Percentiles rank a stretch among this genome's conserved stretches.
phyloP scores from a whole-genome alignment of 1,140 invertebrate species.

The Ceratoteleas bidentatus region DNA sequence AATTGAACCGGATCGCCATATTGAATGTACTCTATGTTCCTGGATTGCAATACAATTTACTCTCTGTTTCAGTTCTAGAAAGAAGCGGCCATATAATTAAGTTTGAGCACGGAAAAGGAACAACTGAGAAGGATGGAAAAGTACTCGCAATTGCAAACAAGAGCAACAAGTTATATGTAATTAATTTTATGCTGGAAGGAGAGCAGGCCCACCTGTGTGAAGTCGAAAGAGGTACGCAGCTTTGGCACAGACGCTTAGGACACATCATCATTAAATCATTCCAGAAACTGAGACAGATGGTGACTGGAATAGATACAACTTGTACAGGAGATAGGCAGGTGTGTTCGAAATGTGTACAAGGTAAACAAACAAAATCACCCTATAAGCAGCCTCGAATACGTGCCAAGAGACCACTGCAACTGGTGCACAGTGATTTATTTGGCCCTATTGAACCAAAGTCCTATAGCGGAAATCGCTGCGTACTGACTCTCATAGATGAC shows the following conservation, averaged over 20 bases:
- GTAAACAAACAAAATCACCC: slow-evolving; percentile 23
- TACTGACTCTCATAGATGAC: slow-evolving; percentile 76
- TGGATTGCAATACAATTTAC: slow-evolving; percentile 35
- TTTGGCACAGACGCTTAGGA: too few species aligned
- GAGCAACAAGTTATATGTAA: slow-evolving; percentile 15
- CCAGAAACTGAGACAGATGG: too few species aligned
- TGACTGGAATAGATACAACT: too few species aligned
- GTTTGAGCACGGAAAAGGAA: slow-evolving; percentile 37
- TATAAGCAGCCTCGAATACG: slow-evolving; percentile 9
- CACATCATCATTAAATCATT: too few species aligned
- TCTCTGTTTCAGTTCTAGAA: slow-evolving; percentile 48
- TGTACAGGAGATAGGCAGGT: neutral
- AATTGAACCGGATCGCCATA: slow-evolving; percentile 17
- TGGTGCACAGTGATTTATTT: slow-evolving; percentile 74
- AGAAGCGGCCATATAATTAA: slow-evolving; percentile 26
- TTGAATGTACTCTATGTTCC: slow-evolving; percentile 18
- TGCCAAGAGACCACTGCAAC: slow-evolving; percentile 58
- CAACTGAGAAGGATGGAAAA: slow-evolving; percentile 12
- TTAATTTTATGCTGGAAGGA: slow-evolving; percentile 2
- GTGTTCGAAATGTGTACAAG: slow-evolving; percentile 17
- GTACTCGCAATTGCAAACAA: slow-evolving; percentile 16
- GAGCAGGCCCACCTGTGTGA: too few species aligned
- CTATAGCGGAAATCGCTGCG: slow-evolving; percentile 68
- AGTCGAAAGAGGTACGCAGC: too few species aligned
- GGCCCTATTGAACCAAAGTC: slow-evolving; percentile 71